Evolutionary conservation across 2,888 invertebrate species (phyloP), one percentile per base, ranked within the genome.

Genomic region (Aporophyla lueneburgensis): DNA sequence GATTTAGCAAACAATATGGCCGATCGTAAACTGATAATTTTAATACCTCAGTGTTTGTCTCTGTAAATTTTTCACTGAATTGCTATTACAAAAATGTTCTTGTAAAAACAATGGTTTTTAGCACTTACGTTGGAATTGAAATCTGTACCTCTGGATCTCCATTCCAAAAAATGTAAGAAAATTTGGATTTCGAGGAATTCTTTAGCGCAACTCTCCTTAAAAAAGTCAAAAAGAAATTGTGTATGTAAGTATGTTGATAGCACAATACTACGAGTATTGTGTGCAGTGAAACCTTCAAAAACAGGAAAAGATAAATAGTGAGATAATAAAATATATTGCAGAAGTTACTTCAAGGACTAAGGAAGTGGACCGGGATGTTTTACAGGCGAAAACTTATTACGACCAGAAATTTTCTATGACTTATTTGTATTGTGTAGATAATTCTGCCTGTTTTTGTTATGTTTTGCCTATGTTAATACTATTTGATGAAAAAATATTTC

Each of bases 291-390:
- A 70, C 56, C 24, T 73, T 63, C 70, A 62, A 83, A 83, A 83
- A 70, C 75, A 72, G 75, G 80, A 79, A 81, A 83, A 70, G 61
- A 82, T 82, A 82, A 81, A 81, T 72, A 73, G 19, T 67, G 54
- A 82, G 67, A 82, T 81, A 82, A 71, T 72, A 75, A 83, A 79
- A 82, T 82, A 75, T 79, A 83, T 83, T 63, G 79, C 79, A 49
- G 24, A 82, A 82, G 79, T 82, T 82, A 54, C 43, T 79, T 70
- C 53, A 58, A 62, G 69, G 62, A 53, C 19, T 54, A 1, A n/a
- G 46, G 62, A 59, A 56, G 63, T 19, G 49, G 58, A 59, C 49
- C 54, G 59, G 53, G 40, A 80, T 71, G 70, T 76, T 81, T 65
- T 65, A 76, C 70, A 61, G 65, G 62, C 46, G 6, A 56, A 51